Evolutionary conservation across 2,888 invertebrate species (phyloP).

Genomic region (Drosophila kuntzei): DNA sequence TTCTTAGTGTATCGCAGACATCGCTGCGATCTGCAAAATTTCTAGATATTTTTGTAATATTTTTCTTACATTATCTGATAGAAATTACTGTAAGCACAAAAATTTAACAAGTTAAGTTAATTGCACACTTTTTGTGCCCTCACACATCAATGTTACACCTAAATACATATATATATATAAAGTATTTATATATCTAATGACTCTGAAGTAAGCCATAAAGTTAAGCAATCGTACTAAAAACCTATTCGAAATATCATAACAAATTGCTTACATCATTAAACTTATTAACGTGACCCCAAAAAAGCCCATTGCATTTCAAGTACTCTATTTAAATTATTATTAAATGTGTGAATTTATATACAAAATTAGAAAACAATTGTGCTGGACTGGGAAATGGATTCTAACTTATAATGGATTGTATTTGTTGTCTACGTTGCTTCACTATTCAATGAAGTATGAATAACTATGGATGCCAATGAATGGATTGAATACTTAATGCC

Average conservation of each 20-base stretch:
- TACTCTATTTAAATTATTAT: conserved; percentile 47
- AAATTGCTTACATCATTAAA: conserved; percentile 24
- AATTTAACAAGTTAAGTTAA: conserved; percentile 16
- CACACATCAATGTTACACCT: conserved; percentile 39
- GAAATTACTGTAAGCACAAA: conserved; percentile 26
- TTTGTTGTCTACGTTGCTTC: neutral
- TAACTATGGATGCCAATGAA: too few relatives aligned
- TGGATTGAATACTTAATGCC: too few relatives aligned
- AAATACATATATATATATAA: conserved; percentile 23
- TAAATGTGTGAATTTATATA: conserved; percentile 51
- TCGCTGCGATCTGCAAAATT: conserved; percentile 21
- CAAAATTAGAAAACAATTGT: neutral
- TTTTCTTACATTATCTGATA: conserved; percentile 37
- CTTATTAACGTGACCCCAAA: conserved; percentile 21
- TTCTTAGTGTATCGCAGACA: conserved; percentile 14
- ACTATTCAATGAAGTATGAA: too few relatives aligned
- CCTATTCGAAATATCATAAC: conserved; percentile 27
- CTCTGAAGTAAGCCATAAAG: conserved; percentile 28
- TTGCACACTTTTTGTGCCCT: conserved; percentile 31
- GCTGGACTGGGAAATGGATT: conserved; percentile 3
- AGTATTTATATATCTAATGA: conserved; percentile 28
- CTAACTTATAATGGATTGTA: neutral
- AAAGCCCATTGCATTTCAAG: conserved; percentile 42
- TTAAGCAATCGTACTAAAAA: conserved; percentile 43
- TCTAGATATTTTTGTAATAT: conserved; percentile 44